phyloP scores from a whole-genome alignment of 2,797 vertebrate genomes.

The Eremophila alpestris region DNA sequence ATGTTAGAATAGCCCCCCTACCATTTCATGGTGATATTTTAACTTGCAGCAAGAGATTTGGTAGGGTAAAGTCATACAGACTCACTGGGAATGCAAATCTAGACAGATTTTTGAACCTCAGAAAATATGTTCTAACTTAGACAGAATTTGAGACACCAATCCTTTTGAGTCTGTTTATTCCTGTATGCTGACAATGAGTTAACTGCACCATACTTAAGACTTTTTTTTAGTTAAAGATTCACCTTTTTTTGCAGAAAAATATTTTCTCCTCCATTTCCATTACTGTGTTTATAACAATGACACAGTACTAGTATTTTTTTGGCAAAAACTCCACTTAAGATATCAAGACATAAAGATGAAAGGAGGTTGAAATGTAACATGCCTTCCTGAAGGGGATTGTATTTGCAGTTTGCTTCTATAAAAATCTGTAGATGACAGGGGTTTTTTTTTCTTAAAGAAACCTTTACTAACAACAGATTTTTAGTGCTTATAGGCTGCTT shows the following conservation, averaged over 20 bases:
- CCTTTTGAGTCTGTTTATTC: not conserved
- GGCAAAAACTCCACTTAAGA: not conserved
- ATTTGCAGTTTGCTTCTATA: not conserved
- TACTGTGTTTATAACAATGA: constrained; percentile 4
- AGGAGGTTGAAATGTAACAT: not conserved
- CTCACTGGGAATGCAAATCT: not conserved
- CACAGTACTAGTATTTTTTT: not conserved
- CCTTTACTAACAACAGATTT: not conserved
- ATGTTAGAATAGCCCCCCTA: not conserved
- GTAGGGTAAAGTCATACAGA: not conserved
- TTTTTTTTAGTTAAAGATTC: not conserved
- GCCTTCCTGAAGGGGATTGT: not conserved
- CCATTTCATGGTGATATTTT: not conserved
- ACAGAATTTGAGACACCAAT: not conserved
- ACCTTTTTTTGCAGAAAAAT: not conserved
- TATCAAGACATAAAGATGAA: not conserved
- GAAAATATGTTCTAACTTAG: not conserved
- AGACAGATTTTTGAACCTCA: not conserved
- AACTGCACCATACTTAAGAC: not conserved
- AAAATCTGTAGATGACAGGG: not conserved
- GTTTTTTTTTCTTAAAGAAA: not conserved
- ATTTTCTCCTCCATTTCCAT: not conserved
- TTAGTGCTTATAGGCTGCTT: not conserved
- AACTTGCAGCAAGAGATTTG: not conserved
- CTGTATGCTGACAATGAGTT: not conserved